Evolutionary conservation across 1,140 invertebrate species (phyloP).

Genomic region (Drosophila serrata): DNA sequence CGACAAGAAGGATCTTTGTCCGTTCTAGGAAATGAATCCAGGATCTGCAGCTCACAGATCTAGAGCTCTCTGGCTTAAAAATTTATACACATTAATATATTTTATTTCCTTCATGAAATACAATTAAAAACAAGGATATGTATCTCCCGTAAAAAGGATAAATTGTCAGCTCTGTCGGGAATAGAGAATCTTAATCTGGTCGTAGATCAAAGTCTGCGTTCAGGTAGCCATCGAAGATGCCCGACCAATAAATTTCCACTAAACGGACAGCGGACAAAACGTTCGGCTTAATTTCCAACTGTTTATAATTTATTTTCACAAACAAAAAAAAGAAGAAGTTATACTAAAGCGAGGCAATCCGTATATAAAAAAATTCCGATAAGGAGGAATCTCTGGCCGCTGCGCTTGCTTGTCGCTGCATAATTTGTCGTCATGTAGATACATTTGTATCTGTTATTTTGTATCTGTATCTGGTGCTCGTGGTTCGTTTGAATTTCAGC

Average conservation of each 20-base stretch:
- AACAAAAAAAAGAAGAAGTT: constrained; percentile 26
- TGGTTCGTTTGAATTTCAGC: constrained; percentile 74
- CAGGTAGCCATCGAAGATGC: constrained; percentile 60
- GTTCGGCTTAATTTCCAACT: constrained; percentile 74
- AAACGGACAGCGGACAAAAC: constrained; percentile 73
- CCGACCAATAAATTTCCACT: constrained; percentile 73
- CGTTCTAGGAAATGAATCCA: too few relatives aligned
- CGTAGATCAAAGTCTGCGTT: constrained; percentile 45
- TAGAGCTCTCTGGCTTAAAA: not conserved
- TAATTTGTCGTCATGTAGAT: constrained; percentile 82
- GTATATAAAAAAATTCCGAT: constrained; percentile 31
- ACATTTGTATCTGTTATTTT: constrained; percentile 71
- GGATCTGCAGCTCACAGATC: not conserved
- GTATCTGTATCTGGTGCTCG: constrained; percentile 52
- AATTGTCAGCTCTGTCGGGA: constrained; percentile 9
- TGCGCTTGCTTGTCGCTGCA: constrained; percentile 67
- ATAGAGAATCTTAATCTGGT: constrained; percentile 21
- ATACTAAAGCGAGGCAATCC: constrained; percentile 18
- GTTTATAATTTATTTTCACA: constrained; percentile 77
- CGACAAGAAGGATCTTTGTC: too few relatives aligned
- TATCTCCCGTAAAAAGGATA: not conserved
- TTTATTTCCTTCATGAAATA: not conserved
- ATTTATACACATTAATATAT: too few relatives aligned
- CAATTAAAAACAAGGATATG: not conserved
- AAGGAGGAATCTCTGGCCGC: constrained; percentile 26